Evolutionary conservation across 2,113 vertebrate species (phyloP), one percentile per base, ranked within the genome.

Genomic region (Tragelaphus strepsiceros): DNA sequence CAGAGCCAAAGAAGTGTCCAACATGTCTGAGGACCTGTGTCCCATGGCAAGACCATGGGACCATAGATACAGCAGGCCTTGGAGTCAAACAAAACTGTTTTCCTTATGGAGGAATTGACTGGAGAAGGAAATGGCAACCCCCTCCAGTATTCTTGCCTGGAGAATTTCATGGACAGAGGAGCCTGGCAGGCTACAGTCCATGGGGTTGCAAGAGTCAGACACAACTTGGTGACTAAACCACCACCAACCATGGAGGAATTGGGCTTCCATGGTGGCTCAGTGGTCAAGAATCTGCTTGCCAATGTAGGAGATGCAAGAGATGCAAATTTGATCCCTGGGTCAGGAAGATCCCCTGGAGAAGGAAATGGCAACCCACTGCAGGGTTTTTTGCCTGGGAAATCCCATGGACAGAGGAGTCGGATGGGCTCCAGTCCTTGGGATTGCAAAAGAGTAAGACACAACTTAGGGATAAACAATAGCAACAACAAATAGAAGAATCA

Each of bases 1-100:
- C 28, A 1, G 15, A 24, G 4, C 43, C 1, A 1, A 30, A 61
- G 88, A 82, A 59, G 30, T 3, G 6, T 0, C 46, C 0, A 0
- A 4, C 6, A 0, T 1, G 5, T 22, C 4, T 53, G 81, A 61
- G 77, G 35, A 17, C 30, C 21, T 5, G 8, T 3, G 90, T 67
- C 51, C 74, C 21, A 1, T 11, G 43, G 28, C 24, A 16, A 6
- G 77, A 67, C 49, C 58, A 8, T 0, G 11, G 77, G 53, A 22
- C 16, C 56, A 4, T 3, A 19, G 78, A 7, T 35, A 15, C 8
- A 80, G 21, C 3, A 3, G 28, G 56, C 28, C 77, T 43, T 86
- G 59, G 49, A 84, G 51, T 19, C 54, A 90, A 35, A 87, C 46
- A 62, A 64, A 74, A 11, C 46, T 19, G 9, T 26, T 61, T 62